Base-by-base conservation (phyloP, 2,888 invertebrate species). In the Nezara viridula region DNA sequence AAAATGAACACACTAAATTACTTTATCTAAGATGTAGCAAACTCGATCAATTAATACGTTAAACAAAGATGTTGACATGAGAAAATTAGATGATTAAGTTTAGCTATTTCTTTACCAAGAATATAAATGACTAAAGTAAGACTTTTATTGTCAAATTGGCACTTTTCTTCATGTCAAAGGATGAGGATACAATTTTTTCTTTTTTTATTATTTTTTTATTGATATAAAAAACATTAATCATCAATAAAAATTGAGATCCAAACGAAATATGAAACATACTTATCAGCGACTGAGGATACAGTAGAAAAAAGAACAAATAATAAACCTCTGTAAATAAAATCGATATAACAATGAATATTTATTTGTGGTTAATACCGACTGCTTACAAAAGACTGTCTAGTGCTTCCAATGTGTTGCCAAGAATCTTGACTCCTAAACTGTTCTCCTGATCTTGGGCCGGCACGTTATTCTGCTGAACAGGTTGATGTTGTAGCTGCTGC, bases 401-500 rank as follows among this genome's bases (percentile, higher is more conserved):
- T 12, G 88, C n/a, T 88, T 88, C 66, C 27, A 88, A 88, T 9
- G 88, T 44, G 44, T 88, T 60, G 21, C 88, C 88, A 49, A 88
- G 88, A 27, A 88, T 73, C n/a, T 27, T 88, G 44, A 88, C 19
- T n/a, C 88, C 88, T 88, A 88, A 21, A 73, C 47, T 47, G 40
- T 88, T 66, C 27, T 88, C 60, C 66, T 73, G 60, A 88, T 60
- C 73, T 55, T 86, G 52, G 50, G 81, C 81, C 81, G 32, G 60
- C 37, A 55, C 37, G 40, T 86, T 7, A 60, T 60, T 49, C 73
- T 88, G 88, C 88, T 88, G 73, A 49, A 66, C 16, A 55, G 88
- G 66, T 44, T 73, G 88, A 81, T 81, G 81, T 60, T 87, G 87
- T 40, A 60, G 24, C n/a, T 86, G 86, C n/a, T 86, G 86, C 49